phyloP scores from a whole-genome alignment of 1,140 invertebrate genomes.

The Aplysia californica region DNA sequence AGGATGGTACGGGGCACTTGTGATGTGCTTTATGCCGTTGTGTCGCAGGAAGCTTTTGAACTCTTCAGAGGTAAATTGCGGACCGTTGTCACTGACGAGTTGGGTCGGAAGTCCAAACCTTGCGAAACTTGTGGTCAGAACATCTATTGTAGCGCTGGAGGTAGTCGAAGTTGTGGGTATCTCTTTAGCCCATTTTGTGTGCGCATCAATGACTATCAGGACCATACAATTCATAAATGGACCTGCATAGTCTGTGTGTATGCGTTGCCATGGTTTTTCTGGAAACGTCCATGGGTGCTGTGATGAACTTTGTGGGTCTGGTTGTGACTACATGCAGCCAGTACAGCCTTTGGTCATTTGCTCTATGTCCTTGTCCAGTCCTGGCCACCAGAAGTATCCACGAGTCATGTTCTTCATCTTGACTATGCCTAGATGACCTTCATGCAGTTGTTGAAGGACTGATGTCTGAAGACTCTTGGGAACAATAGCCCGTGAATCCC shows the following conservation, averaged over 20 bases:
- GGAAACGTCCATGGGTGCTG: constrained; percentile 40
- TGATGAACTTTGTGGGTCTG: constrained; percentile 25
- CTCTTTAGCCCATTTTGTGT: constrained; percentile 40
- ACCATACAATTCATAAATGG: constrained; percentile 39
- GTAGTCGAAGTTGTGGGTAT: constrained; percentile 31
- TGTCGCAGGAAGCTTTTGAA: constrained; percentile 50
- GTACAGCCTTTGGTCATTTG: constrained; percentile 64
- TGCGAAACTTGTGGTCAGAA: constrained; percentile 24
- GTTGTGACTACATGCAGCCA: constrained; percentile 52
- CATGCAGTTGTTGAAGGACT: constrained; percentile 68
- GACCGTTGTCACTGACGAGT: constrained; percentile 62
- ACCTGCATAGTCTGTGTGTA: constrained; percentile 47
- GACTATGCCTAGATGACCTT: constrained; percentile 34
- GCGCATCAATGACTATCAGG: constrained; percentile 32
- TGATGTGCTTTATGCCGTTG: constrained; percentile 50
- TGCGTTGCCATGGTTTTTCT: constrained; percentile 26
- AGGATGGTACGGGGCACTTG: not conserved
- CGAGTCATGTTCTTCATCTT: constrained; percentile 71
- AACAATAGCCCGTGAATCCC: constrained; percentile 53
- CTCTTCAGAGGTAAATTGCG: constrained; percentile 53
- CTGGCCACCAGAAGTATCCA: constrained; percentile 71
- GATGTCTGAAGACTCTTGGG: constrained; percentile 62
- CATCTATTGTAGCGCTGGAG: constrained; percentile 26
- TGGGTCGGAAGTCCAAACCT: constrained; percentile 42
- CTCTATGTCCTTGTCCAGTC: constrained; percentile 69